Base-by-base conservation (phyloP, 1,140 invertebrate species). In the Phenacoccus solenopsis region DNA sequence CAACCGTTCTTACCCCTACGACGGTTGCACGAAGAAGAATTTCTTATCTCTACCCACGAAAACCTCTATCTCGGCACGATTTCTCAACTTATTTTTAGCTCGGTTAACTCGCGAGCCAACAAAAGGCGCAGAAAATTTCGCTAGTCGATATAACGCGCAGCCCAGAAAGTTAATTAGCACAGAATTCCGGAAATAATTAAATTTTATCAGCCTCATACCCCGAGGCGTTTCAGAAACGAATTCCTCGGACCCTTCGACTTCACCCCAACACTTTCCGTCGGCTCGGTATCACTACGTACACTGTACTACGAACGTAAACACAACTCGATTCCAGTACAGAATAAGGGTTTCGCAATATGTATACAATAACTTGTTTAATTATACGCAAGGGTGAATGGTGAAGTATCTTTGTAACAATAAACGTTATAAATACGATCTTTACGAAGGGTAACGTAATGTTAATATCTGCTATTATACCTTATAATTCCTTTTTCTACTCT, bases 151-250 rank as follows among this genome's bases (percentile, higher is more conserved):
- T 27, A 64, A 64, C 13, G 21, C 13, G 59, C 59, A 64, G 22
- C 25, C 21, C 25, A 64, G 59, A 64, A 64, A 64, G 59, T 64
- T 64, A 64, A 64, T 64, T 64, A 64, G 59, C 59, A 64, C 59
- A 64, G 25, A 64, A 64, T 64, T 64, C 59, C 59, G 59, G 59
- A 64, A 64, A 64, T 64, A 64, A 64, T 64, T 64, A 64, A 64
- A 64, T 64, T 64, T 64, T 64, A 64, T 64, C 59, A 64, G 59
- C 59, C 21, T 64, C 59, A 22, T 24, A 27, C 25, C 59, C 59
- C 16, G 21, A 24, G 59, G 59, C 59, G 25, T 64, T 64, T 64
- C 25, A 24, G 59, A 64, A 64, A 64, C 59, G 59, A 64, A 64
- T 64, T 64, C 59, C 59, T 64, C 59, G 59, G 59, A 64, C 59